Evolutionary conservation across 1,140 invertebrate species (phyloP), one percentile per base, ranked within the genome.

Genomic region (Mylabris phalerata): DNA sequence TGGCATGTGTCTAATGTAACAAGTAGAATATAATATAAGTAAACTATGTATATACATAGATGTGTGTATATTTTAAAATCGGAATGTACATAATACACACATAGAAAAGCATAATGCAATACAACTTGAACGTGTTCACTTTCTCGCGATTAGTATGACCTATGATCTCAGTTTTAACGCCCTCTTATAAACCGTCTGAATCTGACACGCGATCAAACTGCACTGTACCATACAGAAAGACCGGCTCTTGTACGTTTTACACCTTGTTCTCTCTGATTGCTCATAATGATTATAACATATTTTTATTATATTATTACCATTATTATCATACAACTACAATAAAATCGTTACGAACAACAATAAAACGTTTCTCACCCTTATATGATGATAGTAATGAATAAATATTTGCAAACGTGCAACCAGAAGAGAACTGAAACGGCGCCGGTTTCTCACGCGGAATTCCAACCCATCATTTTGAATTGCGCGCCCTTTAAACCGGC

Each of bases 131-230:
- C 50, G 58, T 60, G 61, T 63, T 63, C 61, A 62, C 63, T 65
- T 65, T 65, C 63, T 61, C 52, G 63, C 63, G 63, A 65, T 65
- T 65, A 62, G 63, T 59, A 60, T 55, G 63, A 65, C 63, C 63
- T 59, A 41, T 59, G 60, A 65, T 60, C 63, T 38, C 50, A 47
- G 60, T 61, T 61, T 62, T 65, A 62, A 60, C 63, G 63, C 63
- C 63, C 63, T 62, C 60, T 51, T 51, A 32, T 32, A 32, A 32
- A 59, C 42, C 48, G 46, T 47, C 55, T 57, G 50, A 39, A 61
- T 57, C 63, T 51, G 60, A 57, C 63, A 65, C 60, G 60, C 63
- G 63, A 64, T 64, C 63, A 61, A 32, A 32, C 43, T 49, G 2
- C 7, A 32, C 32, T 32, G 7, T 32, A 32, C 32, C 32, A 32